Percentiles rank a stretch among this genome's conserved stretches.
These are phyloP conservation scores for Julus scanicus DNA, from an alignment of 2,888 invertebrate genomes.

Conservation along the genomic window DNA sequence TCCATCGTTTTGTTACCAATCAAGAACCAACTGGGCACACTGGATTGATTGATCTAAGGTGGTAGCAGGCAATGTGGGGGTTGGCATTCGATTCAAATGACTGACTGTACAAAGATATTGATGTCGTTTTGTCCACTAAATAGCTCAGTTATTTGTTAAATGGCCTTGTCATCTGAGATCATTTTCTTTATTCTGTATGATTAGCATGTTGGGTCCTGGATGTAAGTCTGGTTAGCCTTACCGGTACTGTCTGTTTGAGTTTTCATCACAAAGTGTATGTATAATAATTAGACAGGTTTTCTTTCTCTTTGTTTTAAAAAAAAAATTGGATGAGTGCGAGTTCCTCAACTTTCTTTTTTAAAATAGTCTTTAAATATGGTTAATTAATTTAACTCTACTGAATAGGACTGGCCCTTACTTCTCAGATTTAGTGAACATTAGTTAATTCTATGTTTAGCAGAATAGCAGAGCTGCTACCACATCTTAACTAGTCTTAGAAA, in stretches of 20 bases:
- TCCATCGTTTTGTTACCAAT: constrained; percentile 50
- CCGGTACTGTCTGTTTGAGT: neutral
- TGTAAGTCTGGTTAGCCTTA: constrained; percentile 46
- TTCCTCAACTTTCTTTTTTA: neutral
- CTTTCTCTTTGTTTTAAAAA: neutral
- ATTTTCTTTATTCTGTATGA: constrained; percentile 36
- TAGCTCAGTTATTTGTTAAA: constrained; percentile 6
- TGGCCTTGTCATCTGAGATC: constrained; percentile 50
- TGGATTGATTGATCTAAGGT: constrained; percentile 56
- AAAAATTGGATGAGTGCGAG: neutral
- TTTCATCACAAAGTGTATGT: neutral
- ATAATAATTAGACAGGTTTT: neutral
- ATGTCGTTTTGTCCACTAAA: constrained; percentile 47
- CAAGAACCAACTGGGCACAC: constrained; percentile 53
- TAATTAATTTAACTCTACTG: neutral
- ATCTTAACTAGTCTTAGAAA: too few species aligned
- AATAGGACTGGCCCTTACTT: too few species aligned
- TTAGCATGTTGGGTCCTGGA: constrained; percentile 44
- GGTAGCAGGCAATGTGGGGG: constrained; percentile 54
- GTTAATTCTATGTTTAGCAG: too few species aligned
- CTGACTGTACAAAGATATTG: constrained; percentile 50
- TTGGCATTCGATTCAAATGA: constrained; percentile 46
- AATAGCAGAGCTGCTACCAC: too few species aligned
- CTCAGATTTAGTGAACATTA: too few species aligned
- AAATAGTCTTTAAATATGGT: neutral